These are phyloP conservation scores for human DNA, from an alignment of 2,113 vertebrate species.

Conservation along the genomic window GRCh38 chr16:12674001-12674500, in stretches of 20 bases:
- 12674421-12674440: neutral
- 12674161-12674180: neutral
- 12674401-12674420: neutral
- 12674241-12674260: neutral
- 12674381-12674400: neutral
- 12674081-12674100: neutral
- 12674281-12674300: neutral
- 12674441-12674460: neutral
- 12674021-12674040: too few species aligned
- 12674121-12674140: neutral
- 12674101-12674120: neutral
- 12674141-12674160: neutral
- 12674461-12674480: neutral
- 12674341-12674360: neutral
- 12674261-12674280: too few species aligned
- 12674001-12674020: too few species aligned
- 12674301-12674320: neutral
- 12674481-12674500: neutral
- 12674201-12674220: neutral
- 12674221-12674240: neutral
- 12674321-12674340: neutral
- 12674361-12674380: neutral
- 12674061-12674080: neutral
- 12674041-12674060: too few species aligned
- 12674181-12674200: neutral